Evolutionary conservation across 2,113 vertebrate genomes (phyloP), one percentile per base, ranked within the genome.

Genomic region (Dicrurus megarhynchus): DNA sequence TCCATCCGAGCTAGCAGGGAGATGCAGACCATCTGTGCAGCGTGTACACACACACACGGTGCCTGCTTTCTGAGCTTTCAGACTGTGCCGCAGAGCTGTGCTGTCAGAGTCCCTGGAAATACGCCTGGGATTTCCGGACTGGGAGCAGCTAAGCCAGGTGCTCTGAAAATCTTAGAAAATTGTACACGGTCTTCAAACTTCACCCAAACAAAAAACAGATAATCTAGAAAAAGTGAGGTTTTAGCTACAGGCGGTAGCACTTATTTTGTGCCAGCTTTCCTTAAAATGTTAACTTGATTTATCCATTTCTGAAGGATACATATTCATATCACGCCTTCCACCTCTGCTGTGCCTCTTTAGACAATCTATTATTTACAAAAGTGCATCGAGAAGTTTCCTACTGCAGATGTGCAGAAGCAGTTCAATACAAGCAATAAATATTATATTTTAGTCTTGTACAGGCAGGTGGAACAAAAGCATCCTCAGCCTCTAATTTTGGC

Each of bases 401-500:
- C 26, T 84, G 73, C 68, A 90, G 42, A 52, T 78, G 30, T 26
- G 39, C 16, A 84, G 94, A 84, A 80, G 68, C n/a, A 77, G 64
- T 55, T 95, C 64, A 90, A 55, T 80, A n/a, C 7, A 53, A 68
- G 49, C 60, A 75, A 67, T 80, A 90, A 81, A 74, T 80, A 77
- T 46, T 92, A 32, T 73, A 49, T 78, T 89, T 93, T 64, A 60
- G 61, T 74, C 79, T 92, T 78, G 19, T 64, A 86, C 26, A 60
- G 76, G 37, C 68, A 92, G 26, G 79, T 90, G 56, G 52, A 93
- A 94, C 76, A 90, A 93, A 93, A 94, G 33, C 26, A 53, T 81
- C 84, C 83, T 89, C 41, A 89, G 60, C 32, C 92, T 84, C 68
- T n/a, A 59, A 86, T 90, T 89, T 64, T 93, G 92, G 92, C 70